A percentile compares a stretch with the other conserved stretches of the same genome.
Evolutionary conservation across 2,113 vertebrate genomes (phyloP).

Genomic region (Oryzias curvinotus): DNA sequence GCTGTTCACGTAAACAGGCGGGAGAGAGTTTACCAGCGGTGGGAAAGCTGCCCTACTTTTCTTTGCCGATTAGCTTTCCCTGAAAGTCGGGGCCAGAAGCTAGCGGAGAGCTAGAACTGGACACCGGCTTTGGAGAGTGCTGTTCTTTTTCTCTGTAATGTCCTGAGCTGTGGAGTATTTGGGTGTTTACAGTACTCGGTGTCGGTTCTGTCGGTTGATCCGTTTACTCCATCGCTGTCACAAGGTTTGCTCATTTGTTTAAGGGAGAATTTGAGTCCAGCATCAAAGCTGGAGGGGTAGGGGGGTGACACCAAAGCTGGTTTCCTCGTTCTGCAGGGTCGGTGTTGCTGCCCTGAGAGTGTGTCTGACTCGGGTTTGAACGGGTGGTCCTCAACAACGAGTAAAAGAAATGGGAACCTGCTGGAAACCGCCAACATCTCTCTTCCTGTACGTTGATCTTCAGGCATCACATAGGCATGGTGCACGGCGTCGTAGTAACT

Average conservation of each 20-base stretch:
- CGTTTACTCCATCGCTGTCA: background rate
- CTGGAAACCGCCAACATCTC: slow-evolving; percentile 75
- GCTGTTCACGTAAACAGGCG: slow-evolving; percentile 60
- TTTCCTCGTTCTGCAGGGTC: slow-evolving; percentile 69
- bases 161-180: slow-evolving; percentile 15
- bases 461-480: background rate
- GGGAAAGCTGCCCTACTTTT: slow-evolving; percentile 28
- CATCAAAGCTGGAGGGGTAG: slow-evolving; percentile 9
- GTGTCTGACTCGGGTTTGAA: slow-evolving; percentile 25
- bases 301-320: slow-evolving; percentile 46
- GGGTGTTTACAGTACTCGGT: slow-evolving; percentile 9
- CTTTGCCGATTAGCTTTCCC: slow-evolving; percentile 22
- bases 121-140: slow-evolving; percentile 8
- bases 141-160: slow-evolving; percentile 18
- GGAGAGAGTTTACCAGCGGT: slow-evolving; percentile 29
- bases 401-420: slow-evolving; percentile 89
- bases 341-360: slow-evolving; percentile 43
- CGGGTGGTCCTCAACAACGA: slow-evolving; percentile 68
- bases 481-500: slow-evolving; percentile 9
- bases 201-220: slow-evolving; percentile 4
- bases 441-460: slow-evolving; percentile 17
- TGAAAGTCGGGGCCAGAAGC: slow-evolving; percentile 13
- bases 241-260: slow-evolving; percentile 17
- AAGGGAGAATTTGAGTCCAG: slow-evolving; percentile 57
- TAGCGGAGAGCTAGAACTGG: slow-evolving; percentile 34